These are phyloP conservation scores for Phenacoccus solenopsis DNA, from an alignment of 1,140 invertebrate genomes.

Conservation along the genomic window DNA sequence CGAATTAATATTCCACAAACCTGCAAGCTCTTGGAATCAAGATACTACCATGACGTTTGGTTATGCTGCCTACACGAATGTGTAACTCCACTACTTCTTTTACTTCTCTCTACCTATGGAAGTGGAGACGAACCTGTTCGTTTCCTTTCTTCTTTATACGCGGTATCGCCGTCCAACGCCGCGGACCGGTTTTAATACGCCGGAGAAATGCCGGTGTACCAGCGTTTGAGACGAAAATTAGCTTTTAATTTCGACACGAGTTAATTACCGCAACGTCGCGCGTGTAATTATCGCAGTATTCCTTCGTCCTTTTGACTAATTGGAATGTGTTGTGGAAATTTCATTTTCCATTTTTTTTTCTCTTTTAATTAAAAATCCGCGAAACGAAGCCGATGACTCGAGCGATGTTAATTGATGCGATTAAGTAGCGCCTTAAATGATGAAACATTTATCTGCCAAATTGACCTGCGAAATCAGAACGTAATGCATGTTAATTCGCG, in stretches of 20 bases:
- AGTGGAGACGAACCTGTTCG: background rate
- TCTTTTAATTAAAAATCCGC: too few species aligned
- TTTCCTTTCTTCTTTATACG: background rate
- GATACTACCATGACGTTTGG: background rate
- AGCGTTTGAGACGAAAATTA: background rate
- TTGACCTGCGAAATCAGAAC: too few species aligned
- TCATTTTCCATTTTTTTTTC: too few species aligned
- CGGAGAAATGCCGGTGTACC: background rate
- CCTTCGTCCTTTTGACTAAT: too few species aligned
- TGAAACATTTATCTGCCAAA: too few species aligned
- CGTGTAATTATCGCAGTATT: too few species aligned
- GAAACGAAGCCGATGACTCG: too few species aligned
- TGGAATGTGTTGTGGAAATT: too few species aligned
- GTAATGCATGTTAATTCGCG: too few species aligned
- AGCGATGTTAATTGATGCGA: too few species aligned
- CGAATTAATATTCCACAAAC: background rate
- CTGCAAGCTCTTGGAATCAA: slow-evolving; percentile 1
- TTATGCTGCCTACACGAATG: background rate
- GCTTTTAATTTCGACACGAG: background rate
- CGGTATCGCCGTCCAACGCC: background rate
- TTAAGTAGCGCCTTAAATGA: too few species aligned
- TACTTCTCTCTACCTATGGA: background rate
- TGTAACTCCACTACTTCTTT: background rate
- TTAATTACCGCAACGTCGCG: too few species aligned
- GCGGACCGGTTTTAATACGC: background rate